phyloP scores from a whole-genome alignment of 2,888 invertebrate genomes.

The Muschampia plurimacula region DNA sequence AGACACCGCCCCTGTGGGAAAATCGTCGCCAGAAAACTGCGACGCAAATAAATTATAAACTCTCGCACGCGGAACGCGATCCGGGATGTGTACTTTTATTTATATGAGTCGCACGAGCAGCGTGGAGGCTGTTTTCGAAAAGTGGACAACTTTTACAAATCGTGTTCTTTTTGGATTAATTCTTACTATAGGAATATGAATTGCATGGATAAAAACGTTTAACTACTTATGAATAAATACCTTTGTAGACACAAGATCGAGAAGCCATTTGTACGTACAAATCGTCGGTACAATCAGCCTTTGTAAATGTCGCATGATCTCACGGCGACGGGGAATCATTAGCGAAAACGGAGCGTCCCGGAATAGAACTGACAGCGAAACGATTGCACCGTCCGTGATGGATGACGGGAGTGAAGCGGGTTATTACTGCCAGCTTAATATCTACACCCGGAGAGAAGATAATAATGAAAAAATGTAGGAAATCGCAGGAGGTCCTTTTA shows the following conservation, averaged over 20 bases:
- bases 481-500: slow-evolving; percentile 9
- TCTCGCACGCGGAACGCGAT: slow-evolving; percentile 77
- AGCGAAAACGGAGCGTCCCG: slow-evolving; percentile 82
- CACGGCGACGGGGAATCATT: slow-evolving; percentile 70
- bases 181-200: slow-evolving; percentile 7
- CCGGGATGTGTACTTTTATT: slow-evolving; percentile 59
- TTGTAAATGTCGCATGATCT: slow-evolving; percentile 61
- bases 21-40: slow-evolving; percentile 85
- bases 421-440: slow-evolving; percentile 73
- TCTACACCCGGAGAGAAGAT: slow-evolving; percentile 60
- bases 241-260: slow-evolving; percentile 37
- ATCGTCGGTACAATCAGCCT: slow-evolving; percentile 66
- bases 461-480: slow-evolving; percentile 56
- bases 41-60: slow-evolving; percentile 84
- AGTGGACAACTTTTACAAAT: slow-evolving; percentile 28
- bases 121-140: slow-evolving; percentile 23
- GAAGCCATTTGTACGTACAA: slow-evolving; percentile 58
- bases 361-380: slow-evolving; percentile 82
- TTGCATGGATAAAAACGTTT: slow-evolving; percentile 24
- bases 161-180: slow-evolving; percentile 21
- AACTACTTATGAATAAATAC: slow-evolving; percentile 20
- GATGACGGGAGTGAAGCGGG: slow-evolving; percentile 70
- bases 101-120: slow-evolving; percentile 42
- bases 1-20: slow-evolving; percentile 84
- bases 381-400: slow-evolving; percentile 81